A percentile compares a stretch with the other conserved stretches of the same genome.
Evolutionary conservation across 2,888 invertebrate species (phyloP).

Genomic region (Himalopsyche anomala): DNA sequence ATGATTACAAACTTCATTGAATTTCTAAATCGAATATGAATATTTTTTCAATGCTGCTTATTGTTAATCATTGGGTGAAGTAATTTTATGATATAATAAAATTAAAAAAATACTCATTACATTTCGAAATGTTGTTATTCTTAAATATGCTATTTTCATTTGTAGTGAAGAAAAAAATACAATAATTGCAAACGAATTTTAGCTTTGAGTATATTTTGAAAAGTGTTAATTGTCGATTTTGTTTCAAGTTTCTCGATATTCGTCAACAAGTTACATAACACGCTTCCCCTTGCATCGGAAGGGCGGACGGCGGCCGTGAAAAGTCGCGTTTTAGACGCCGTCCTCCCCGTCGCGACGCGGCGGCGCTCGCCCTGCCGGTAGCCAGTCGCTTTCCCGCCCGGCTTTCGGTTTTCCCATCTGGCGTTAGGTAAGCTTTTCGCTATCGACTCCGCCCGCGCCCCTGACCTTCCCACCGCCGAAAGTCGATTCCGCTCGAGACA

Average conservation of each 20-base stretch:
- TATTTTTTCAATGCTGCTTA: too few species aligned
- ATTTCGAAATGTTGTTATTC: too few species aligned
- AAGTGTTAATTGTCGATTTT: too few species aligned
- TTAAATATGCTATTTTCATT: too few species aligned
- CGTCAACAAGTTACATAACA: constrained; percentile 36
- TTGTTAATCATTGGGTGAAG: too few species aligned
- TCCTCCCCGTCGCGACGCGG: constrained; percentile 28
- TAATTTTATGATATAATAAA: too few species aligned
- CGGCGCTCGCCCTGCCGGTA: constrained; percentile 22
- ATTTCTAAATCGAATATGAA: too few species aligned
- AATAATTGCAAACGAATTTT: too few species aligned
- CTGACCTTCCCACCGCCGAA: constrained; percentile 33
- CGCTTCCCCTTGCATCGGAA: constrained; percentile 24
- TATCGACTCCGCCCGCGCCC: constrained; percentile 19
- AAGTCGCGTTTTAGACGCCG: constrained; percentile 28
- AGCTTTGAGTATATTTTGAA: too few species aligned
- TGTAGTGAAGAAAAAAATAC: too few species aligned
- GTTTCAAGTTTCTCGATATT: constrained; percentile 9
- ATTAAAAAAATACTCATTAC: too few species aligned
- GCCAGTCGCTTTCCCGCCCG: constrained; percentile 23
- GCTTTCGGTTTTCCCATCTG: constrained; percentile 33
- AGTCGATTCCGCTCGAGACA: constrained; percentile 26
- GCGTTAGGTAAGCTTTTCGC: constrained; percentile 6
- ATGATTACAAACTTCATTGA: too few species aligned
- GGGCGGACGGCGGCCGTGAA: constrained; percentile 23